Evolutionary conservation across 1,140 invertebrate species (phyloP), one percentile per base, ranked within the genome.

Genomic region (Papilio dardanus): DNA sequence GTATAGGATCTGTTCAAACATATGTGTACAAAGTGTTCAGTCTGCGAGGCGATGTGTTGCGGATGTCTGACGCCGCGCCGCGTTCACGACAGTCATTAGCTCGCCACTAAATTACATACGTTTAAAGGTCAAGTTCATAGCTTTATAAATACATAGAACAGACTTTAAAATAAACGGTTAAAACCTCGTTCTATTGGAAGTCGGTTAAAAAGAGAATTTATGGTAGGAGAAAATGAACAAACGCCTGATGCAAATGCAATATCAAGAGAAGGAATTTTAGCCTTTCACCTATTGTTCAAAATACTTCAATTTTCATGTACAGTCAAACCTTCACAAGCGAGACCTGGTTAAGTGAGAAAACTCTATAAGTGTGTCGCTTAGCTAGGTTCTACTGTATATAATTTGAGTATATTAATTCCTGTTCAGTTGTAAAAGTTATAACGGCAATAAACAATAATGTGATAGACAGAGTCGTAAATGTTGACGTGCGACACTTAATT

Each of bases 381-480:
- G 3, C n/a, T 46, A 16, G 6, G 1, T 46, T 46, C 16, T 46
- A 5, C 6, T 46, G 42, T 42, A 16, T 16, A 42, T 42, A 33
- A 42, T 54, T 21, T 54, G 19, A 54, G 50, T 54, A 28, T 24
- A 54, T 54, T 30, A 62, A 30, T 62, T 28, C 4, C 12, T 62
- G 24, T 10, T 62, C 54, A 28, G 24, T 1, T 16, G 24, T 62
- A 62, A 62, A 10, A 30, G 54, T 62, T 62, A 62, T 62, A 24
- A 5, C 24, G 24, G 54, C 12, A 62, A 62, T 62, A 62, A 62
- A 62, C 54, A 62, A 62, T 62, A 62, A 62, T 62, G 54, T 10
- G 54, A 30, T 62, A 62, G 54, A 24, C 30, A 30, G 24, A 28
- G 24, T 62, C 54, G 24, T 62, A 62, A 62, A 62, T 16, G 54